phyloP scores from a whole-genome alignment of 2,797 vertebrate species.

The Ataeniobius toweri region DNA sequence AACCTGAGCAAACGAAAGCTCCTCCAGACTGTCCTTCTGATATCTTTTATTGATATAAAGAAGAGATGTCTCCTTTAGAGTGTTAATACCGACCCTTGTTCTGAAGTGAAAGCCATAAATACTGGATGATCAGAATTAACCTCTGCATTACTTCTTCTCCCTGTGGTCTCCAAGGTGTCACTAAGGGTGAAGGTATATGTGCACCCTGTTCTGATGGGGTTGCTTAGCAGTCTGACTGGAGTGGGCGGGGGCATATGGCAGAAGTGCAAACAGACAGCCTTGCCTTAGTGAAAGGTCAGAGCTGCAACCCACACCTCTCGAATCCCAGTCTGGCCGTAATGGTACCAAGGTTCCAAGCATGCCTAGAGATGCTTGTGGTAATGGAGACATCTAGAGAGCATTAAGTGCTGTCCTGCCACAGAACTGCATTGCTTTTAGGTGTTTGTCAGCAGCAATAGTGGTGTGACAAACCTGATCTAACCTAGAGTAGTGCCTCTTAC shows the following conservation, averaged over 20 bases:
- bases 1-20: constrained; percentile 64
- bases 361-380: constrained; percentile 68
- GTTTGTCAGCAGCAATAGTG: constrained; percentile 69
- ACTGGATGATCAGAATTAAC: constrained; percentile 82
- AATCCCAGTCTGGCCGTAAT: constrained; percentile 69
- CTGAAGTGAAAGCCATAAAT: constrained; percentile 81
- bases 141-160: constrained; percentile 72
- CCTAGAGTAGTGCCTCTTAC: constrained; percentile 56
- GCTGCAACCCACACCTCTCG: constrained; percentile 78
- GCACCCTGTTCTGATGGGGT: constrained; percentile 74
- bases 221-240: constrained; percentile 76
- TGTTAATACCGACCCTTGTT: constrained; percentile 84
- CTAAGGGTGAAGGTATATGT: constrained; percentile 69
- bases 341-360: constrained; percentile 70
- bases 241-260: constrained; percentile 66
- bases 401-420: constrained; percentile 38
- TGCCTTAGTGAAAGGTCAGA: constrained; percentile 79
- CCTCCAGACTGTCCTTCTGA: constrained; percentile 51
- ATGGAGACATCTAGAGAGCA: constrained; percentile 60
- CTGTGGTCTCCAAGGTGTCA: constrained; percentile 72
- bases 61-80: constrained; percentile 79
- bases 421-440: constrained; percentile 49
- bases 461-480: constrained; percentile 65
- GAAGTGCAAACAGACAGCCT: constrained; percentile 81
- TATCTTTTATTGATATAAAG: constrained; percentile 84